Conservation (phyloP, 35 echinoderm and acorn worm species). For the Ophioderma brevispina region DNA sequence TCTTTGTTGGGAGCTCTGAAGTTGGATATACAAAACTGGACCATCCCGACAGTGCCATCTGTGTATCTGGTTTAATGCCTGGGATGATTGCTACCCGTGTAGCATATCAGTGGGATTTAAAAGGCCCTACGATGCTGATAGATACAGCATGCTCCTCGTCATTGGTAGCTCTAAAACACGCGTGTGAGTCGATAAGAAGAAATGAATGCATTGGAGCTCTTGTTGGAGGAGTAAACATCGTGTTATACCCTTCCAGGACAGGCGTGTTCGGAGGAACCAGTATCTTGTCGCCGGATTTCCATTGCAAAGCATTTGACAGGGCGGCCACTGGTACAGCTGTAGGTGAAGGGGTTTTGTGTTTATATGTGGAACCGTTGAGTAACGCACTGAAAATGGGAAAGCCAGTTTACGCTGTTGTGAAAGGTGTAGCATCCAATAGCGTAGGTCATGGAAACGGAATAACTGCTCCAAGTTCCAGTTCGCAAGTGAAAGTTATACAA, state of each 20-base stretch:
- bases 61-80: conserved; percentile 1
- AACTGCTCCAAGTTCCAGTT: conserved; percentile 19
- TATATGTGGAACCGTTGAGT: background rate
- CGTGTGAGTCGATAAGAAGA: background rate
- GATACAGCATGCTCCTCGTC: background rate
- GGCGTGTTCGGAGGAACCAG: background rate
- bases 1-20: background rate
- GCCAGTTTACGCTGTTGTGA: conserved; percentile 8
- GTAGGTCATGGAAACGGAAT: background rate
- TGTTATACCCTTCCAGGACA: background rate
- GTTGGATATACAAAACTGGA: background rate
- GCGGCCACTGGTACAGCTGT: background rate
- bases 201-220: background rate
- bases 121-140: background rate
- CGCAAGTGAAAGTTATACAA: background rate
- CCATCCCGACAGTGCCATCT: background rate
- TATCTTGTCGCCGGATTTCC: background rate
- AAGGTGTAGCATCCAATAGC: background rate
- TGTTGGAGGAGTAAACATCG: conserved; percentile 1
- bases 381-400: background rate
- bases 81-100: conserved; percentile 2
- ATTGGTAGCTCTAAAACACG: background rate
- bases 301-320: background rate
- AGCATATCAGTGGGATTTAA: background rate
- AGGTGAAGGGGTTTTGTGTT: conserved; percentile 14